These are phyloP conservation scores for Bujurquina vittata DNA, from an alignment of 2,113 vertebrate species.

Conservation along the genomic window DNA sequence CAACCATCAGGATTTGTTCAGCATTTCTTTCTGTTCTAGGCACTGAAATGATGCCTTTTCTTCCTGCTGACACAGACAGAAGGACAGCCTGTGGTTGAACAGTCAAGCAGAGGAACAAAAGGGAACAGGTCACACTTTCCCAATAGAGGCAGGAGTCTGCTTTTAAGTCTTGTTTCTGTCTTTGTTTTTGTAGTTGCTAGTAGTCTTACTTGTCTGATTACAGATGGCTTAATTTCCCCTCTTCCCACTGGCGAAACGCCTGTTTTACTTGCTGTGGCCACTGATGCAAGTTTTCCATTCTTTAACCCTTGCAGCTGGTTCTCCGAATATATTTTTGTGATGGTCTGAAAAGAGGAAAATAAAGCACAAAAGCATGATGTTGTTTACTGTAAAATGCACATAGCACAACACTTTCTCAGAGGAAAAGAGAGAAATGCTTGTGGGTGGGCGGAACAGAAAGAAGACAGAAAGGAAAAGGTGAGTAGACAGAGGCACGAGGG, in stretches of 20 bases:
- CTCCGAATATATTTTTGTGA: constrained; percentile 3
- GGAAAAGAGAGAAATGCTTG: not conserved
- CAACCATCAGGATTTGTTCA: constrained; percentile 32
- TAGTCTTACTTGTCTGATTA: constrained; percentile 2
- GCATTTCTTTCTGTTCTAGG: constrained; percentile 20
- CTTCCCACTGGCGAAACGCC: not conserved
- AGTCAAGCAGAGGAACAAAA: constrained; percentile 31
- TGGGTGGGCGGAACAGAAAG: constrained; percentile 61
- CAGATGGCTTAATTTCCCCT: constrained; percentile 26
- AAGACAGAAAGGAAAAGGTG: constrained; percentile 20
- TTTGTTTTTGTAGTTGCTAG: not conserved
- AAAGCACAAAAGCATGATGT: not conserved
- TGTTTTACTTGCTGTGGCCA: constrained; percentile 6
- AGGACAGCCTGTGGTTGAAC: constrained; percentile 25
- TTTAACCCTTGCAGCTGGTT: not conserved
- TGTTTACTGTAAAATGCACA: constrained; percentile 19
- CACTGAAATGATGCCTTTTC: constrained; percentile 14
- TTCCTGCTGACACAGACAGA: constrained; percentile 38
- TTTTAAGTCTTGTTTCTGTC: not conserved
- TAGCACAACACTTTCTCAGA: not conserved
- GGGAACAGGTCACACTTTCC: not conserved
- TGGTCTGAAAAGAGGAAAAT: constrained; percentile 2
- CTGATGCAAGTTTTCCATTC: not conserved
- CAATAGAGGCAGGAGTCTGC: constrained; percentile 1
- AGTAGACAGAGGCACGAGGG: not conserved